Base-by-base conservation (phyloP, 2,888 invertebrate species). In the Anoplius nigerrimus region DNA sequence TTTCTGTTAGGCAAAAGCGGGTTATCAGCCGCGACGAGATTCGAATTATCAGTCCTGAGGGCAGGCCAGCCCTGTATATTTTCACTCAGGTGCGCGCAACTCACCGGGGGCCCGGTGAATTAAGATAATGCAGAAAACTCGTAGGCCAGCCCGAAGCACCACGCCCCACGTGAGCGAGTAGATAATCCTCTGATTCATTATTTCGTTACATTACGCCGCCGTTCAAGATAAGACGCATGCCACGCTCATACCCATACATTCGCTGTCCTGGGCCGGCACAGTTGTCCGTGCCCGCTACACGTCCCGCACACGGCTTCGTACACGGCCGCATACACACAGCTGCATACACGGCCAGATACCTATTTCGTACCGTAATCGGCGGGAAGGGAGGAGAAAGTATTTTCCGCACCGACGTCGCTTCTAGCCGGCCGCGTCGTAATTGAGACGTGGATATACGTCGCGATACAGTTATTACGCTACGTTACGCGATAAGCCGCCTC, bases 151-250 rank as follows among this genome's bases (percentile, higher is more conserved):
- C n/a, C 62, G 66, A 16, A 24, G 63, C 69, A 34, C 56, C 69
- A 75, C 72, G 75, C 68, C 71, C 74, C 69, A 69, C 62, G 59
- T 57, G 67, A 73, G 67, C 68, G 69, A 34, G 34, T 71, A 81
- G 81, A 82, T 85, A 82, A 84, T 81, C 79, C 72, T 67, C 75
- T 83, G 81, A 84, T 85, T 84, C 84, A 85, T 85, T 85, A 82
- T 84, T 84, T 82, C 75, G 82, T 84, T 84, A 76, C 75, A 71
- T 76, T 72, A 76, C 68, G 69, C 61, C 71, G 68, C 68, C 64
- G 53, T 66, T 66, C 18, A 54, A 77, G 82, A 84, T 84, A 85
- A 84, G 77, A 70, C 69, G 61, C 78, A 71, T 75, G 78, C 77
- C 75, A 76, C 69, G 69, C 67, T 74, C 34, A 66, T 74, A 72